Percentiles rank a stretch among this genome's conserved stretches.
These are phyloP conservation scores for Tiliqua scincoides DNA, from an alignment of 2,113 vertebrate species.

Conservation along the genomic window DNA sequence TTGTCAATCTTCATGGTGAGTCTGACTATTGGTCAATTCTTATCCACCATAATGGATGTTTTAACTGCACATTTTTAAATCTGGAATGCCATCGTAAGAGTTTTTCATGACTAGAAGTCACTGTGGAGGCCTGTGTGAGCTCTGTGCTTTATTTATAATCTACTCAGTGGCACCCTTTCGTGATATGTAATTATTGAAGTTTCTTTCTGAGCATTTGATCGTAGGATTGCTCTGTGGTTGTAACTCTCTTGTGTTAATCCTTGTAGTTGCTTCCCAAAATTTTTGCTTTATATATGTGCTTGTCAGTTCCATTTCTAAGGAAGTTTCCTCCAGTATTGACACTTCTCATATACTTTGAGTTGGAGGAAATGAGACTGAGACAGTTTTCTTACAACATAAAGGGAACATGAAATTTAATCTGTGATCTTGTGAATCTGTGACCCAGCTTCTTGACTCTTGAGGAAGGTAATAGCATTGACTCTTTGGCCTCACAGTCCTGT, in stretches of 20 bases:
- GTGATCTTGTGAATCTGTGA: not conserved
- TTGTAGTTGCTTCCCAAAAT: not conserved
- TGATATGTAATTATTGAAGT: not conserved
- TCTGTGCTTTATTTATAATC: not conserved
- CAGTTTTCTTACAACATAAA: not conserved
- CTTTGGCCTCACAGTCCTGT: rapidly evolving
- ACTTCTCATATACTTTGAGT: not conserved
- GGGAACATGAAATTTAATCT: not conserved
- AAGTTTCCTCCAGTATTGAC: not conserved
- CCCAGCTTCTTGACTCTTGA: not conserved
- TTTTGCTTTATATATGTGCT: not conserved
- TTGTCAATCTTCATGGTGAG: conserved; percentile 70
- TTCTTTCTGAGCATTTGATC: not conserved
- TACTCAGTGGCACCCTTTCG: not conserved
- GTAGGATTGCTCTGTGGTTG: not conserved
- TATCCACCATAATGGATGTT: conserved; percentile 37
- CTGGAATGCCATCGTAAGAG: not conserved
- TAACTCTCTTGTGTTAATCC: not conserved
- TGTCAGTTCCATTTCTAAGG: not conserved
- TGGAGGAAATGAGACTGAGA: not conserved
- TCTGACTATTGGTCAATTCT: conserved; percentile 62
- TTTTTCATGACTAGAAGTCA: not conserved
- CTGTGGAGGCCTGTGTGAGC: not conserved
- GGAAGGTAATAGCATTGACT: not conserved
- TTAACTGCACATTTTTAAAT: not conserved